Percentiles rank a stretch among this genome's conserved stretches.
Evolutionary conservation across 2,113 vertebrate genomes (phyloP).

Genomic region (Protobothrops mucrosquamatus): DNA sequence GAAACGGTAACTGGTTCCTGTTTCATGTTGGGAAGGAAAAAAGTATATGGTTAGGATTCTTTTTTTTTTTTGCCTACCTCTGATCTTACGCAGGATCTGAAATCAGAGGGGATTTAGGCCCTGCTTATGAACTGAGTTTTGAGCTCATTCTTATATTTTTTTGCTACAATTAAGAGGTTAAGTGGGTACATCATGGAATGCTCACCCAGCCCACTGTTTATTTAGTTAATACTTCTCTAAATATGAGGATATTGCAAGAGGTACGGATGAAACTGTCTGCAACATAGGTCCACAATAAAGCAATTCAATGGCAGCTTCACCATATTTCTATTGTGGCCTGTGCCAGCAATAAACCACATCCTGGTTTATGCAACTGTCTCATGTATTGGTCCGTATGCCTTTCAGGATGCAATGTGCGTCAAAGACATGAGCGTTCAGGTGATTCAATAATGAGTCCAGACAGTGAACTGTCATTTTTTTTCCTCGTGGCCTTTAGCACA

Average conservation of each 20-base stretch:
- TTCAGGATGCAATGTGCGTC: not conserved
- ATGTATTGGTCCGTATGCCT: not conserved
- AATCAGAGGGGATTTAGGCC: not conserved
- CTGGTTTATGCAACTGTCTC: not conserved
- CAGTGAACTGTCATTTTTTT: not conserved
- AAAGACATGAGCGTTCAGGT: not conserved
- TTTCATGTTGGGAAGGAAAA: constrained; percentile 4
- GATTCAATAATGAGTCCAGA: not conserved
- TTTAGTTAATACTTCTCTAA: not conserved
- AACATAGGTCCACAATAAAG: not conserved
- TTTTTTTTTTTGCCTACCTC: not conserved
- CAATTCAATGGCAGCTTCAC: not conserved
- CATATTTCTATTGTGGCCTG: not conserved
- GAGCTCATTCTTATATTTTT: not conserved
- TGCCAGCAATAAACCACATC: not conserved
- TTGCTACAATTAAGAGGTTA: not conserved
- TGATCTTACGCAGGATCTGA: not conserved
- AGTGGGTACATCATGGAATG: not conserved
- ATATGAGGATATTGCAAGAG: not conserved
- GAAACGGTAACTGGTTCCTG: constrained; percentile 79
- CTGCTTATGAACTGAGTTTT: not conserved
- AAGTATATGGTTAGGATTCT: not conserved
- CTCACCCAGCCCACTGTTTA: too few relatives aligned
- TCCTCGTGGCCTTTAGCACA: not conserved
- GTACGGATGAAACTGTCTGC: not conserved